Conservation (phyloP, 1,140 invertebrate genomes). For the Drosophila dunni region DNA sequence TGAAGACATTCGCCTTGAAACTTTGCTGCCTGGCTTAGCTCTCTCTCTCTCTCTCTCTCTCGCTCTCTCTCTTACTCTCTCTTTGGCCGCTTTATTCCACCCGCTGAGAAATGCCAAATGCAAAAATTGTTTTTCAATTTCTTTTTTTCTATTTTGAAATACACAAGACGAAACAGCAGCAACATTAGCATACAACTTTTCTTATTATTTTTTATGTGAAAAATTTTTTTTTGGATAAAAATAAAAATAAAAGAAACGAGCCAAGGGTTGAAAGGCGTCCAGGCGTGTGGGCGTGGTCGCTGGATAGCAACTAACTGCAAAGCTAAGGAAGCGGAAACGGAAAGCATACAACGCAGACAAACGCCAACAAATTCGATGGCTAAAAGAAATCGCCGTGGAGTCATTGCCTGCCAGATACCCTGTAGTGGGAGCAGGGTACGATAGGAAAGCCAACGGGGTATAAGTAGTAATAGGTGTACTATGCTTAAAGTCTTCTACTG, state of each 20-base stretch:
- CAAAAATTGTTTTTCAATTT: conserved; percentile 82
- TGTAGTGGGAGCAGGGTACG: not conserved
- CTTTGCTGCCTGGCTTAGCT: conserved; percentile 21
- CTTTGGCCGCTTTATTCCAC: not conserved
- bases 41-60: conserved; percentile 17
- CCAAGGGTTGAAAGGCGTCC: conserved; percentile 26
- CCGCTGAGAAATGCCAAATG: conserved; percentile 73
- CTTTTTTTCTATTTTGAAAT: conserved; percentile 64
- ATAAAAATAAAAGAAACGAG: conserved; percentile 45
- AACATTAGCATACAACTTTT: conserved; percentile 83
- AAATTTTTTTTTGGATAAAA: conserved; percentile 65
- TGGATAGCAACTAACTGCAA: conserved; percentile 69
- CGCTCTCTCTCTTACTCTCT: conserved; percentile 11
- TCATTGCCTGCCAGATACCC: conserved; percentile 25
- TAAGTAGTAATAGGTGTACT: too few species aligned
- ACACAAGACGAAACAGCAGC: conserved; percentile 57
- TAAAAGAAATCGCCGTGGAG: conserved; percentile 45
- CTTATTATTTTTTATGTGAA: conserved; percentile 84
- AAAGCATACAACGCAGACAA: conserved; percentile 81
- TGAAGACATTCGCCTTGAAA: conserved; percentile 53
- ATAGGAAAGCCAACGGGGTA: too few species aligned
- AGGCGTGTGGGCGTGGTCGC: conserved; percentile 16
- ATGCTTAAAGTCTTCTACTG: too few species aligned
- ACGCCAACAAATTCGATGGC: conserved; percentile 61
- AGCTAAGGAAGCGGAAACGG: conserved; percentile 82